Base-by-base conservation (phyloP, 2,888 invertebrate species). In the Entomobrya multifasciata region DNA sequence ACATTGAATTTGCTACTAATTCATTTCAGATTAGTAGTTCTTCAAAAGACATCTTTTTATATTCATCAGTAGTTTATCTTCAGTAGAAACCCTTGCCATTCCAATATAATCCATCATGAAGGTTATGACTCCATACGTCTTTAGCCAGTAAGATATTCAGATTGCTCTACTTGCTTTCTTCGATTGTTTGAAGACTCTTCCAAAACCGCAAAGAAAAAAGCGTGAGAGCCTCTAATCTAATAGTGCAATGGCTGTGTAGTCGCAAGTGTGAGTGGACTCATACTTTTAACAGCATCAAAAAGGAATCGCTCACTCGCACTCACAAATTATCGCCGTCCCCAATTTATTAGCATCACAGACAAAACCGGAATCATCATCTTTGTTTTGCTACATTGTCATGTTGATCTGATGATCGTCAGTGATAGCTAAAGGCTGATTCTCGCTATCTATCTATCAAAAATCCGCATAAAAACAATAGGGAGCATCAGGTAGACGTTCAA, bases 311-410 rank as follows among this genome's bases (percentile, higher is more conserved):
- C n/a, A n/a, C n/a, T n/a, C n/a, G n/a, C n/a, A 65, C 83, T 62
- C 83, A 76, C 76, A 76, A 83, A 83, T 83, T 83, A 83, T 76
- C 76, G 41, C 76, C 83, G 83, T 83, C 83, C 74, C 74, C 76
- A 83, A 83, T 83, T 83, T 83, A 83, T 83, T 83, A 83, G 22
- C 83, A 47, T 36, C 52, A 30, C 20, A 74, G 62, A 81, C 65
- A 52, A 55, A 83, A 83, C 83, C 83, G 76, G 83, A 83, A 83
- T 83, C 52, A 17, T n/a, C 25, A 25, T 80, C 44, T 80, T 76
- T 70, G 2, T 10, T 65, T 65, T 20, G 5, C 52, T 76, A 36
- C 36, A 76, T 52, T 52, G 55, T 55, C 55, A 30, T 55, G 15
- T 20, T 76, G 74, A 36, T 36, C 36, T 36, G 36, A 76, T 76